Evolutionary conservation across 2,888 invertebrate genomes (phyloP).

Genomic region (Drosophila monieri): DNA sequence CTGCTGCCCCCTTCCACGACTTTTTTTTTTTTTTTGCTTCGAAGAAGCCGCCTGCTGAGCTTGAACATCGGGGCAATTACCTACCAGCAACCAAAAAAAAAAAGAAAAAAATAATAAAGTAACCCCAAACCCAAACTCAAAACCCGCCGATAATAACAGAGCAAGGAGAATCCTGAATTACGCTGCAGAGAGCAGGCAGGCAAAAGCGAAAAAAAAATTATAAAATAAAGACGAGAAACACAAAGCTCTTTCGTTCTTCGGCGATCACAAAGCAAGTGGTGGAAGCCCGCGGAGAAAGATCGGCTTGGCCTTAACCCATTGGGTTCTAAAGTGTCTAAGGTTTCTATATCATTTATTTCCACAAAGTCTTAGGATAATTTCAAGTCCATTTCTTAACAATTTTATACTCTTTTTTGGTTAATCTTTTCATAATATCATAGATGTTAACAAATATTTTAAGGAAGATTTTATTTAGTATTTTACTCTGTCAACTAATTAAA

Average conservation of each 20-base stretch:
- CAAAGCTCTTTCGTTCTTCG: slow-evolving; percentile 36
- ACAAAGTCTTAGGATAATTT: too few species aligned
- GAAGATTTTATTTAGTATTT: too few species aligned
- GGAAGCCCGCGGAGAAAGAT: slow-evolving; percentile 39
- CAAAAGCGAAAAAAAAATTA: slow-evolving; percentile 20
- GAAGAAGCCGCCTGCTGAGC: slow-evolving; percentile 68
- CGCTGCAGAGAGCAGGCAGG: slow-evolving; percentile 58
- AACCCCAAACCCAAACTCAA: slow-evolving; percentile 41
- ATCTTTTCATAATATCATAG: too few species aligned
- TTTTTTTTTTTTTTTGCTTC: slow-evolving; percentile 12
- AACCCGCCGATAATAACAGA: slow-evolving; percentile 76
- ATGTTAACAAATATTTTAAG: too few species aligned
- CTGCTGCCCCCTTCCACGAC: slow-evolving; percentile 28
- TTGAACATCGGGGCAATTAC: slow-evolving; percentile 73
- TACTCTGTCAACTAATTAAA: too few species aligned
- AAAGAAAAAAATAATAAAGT: slow-evolving; percentile 23
- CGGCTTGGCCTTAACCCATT: slow-evolving; percentile 18
- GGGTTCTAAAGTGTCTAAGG: neutral
- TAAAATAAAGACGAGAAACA: slow-evolving; percentile 21
- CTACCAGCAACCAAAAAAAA: slow-evolving; percentile 59
- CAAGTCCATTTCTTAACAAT: too few species aligned
- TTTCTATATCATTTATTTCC: neutral
- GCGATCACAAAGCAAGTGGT: slow-evolving; percentile 25
- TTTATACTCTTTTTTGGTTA: too few species aligned
- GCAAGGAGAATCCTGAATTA: slow-evolving; percentile 78